Base-by-base conservation (phyloP, 2,888 invertebrate species). In the Hydriomena furcata region DNA sequence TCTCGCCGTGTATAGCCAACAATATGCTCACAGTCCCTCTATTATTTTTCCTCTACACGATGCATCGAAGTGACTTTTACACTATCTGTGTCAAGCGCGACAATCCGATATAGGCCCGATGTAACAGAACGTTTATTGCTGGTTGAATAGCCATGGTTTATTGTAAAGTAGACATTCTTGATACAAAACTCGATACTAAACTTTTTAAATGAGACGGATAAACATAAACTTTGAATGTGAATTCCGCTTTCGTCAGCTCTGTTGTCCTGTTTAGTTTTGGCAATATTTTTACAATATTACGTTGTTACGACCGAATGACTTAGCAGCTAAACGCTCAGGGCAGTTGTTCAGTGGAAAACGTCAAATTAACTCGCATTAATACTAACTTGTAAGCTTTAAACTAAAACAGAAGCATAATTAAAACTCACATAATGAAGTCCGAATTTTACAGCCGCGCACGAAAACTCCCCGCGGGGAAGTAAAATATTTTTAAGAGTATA, bases 401-500 rank as follows among this genome's bases (percentile, higher is more conserved):
- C 23, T 21, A 31, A 31, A 52, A 52, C 52, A 38, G 52, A 52
- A 52, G 47, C 52, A 47, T 47, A 43, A 52, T 47, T 47, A 43
- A 34, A 47, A 38, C 25, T 34, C 28, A 38, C 37, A 52, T 47
- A 38, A 52, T 52, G 47, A 43, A 52, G 37, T 47, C 38, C 25
- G 46, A 52, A 47, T 43, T 38, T 34, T 32, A 43, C 37, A 30
- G 28, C 34, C 47, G 27, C 37, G 32, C 32, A 48, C 35, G 50
- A 52, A 60, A 60, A 63, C 50, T 60, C 58, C 57, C 60, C 52
- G 52, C 55, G 56, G 68, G 74, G 68, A 75, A 70, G 68, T 60
- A 62, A 67, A 77, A 74, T 76, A 76, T 52, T 47, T 43, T 82
- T 73, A 76, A 76, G 71, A 73, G 67, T 72, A n/a, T n/a, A 73